Base-by-base conservation (phyloP, 2,888 invertebrate species). In the Marronus borbonicus region DNA sequence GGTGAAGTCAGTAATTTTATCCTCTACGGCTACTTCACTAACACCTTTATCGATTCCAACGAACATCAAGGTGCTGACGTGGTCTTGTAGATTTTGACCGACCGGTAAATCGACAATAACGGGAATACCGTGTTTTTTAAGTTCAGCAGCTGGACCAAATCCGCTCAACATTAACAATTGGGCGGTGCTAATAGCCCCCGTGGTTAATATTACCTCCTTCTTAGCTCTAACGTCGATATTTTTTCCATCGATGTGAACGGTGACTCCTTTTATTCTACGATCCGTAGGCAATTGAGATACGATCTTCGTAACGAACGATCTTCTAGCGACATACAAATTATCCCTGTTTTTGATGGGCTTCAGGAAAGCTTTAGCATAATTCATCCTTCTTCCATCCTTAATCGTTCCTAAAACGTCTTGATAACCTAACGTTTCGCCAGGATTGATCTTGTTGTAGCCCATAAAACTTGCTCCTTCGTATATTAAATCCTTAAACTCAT, bases 351-450 rank as follows among this genome's bases (percentile, higher is more conserved):
- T 89, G 0, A 90, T 91, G 0, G 94, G 92, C 55, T 95, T 89
- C 5, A 97, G 87, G 85, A 93, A 97, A 0, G 93, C 96, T 88
- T 96, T 96, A 14, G 95, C 94, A 1, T 95, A 94, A 44, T 95
- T 95, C 84, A 96, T 96, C 0, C 96, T 91, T 60, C 94, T 93
- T 0, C 96, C 96, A 8, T 79, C 58, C n/a, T 75, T 90, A 88
- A 84, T 89, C 4, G 81, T 80, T 1, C 80, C 80, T 4, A 80
- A 79, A 1, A 80, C 74, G 1, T 84, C 81, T 17, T 80, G 80
- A 50, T 82, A 83, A 8, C 78, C 78, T 14, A 76, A 50, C 69
- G 55, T 44, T 60, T 62, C 58, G 7, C 68, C 24, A 49, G 58
- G 39, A 68, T 65, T 69, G 8, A 68, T 76, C 36, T 52, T 76